Percentiles rank a stretch among this genome's conserved stretches.
Evolutionary conservation across 2,113 vertebrate genomes (phyloP).

Genomic region (Mobula hypostoma): DNA sequence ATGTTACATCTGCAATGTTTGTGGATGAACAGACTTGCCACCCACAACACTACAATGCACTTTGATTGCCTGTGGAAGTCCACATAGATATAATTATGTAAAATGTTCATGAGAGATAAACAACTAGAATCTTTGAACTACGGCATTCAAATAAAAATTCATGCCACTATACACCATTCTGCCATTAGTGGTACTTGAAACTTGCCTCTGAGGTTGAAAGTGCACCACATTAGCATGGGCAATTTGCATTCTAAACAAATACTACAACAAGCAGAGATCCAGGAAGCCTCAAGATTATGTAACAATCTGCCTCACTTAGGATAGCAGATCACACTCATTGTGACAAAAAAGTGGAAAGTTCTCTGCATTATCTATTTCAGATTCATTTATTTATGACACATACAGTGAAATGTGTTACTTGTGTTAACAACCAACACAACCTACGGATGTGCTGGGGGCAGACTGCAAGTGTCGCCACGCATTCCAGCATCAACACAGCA

Average conservation of each 20-base stretch:
- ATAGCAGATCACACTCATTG: not conserved
- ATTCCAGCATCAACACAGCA: too few species aligned
- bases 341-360: not conserved
- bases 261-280: not conserved
- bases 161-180: not conserved
- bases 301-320: too few species aligned
- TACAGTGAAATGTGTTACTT: too few species aligned
- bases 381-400: too few species aligned
- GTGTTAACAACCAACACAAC: too few species aligned
- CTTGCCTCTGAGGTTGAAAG: not conserved
- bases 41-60: not conserved
- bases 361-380: not conserved
- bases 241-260: not conserved
- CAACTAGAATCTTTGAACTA: not conserved
- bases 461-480: too few species aligned
- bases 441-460: too few species aligned
- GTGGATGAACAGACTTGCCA: too few species aligned
- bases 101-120: not conserved
- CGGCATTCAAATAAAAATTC: not conserved
- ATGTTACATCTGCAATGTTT: not conserved
- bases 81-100: not conserved
- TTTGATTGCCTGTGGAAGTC: not conserved
- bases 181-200: not conserved
- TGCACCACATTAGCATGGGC: not conserved
- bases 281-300: not conserved